phyloP scores from a whole-genome alignment of 2,888 invertebrate species.

The Drosophila demipolita region DNA sequence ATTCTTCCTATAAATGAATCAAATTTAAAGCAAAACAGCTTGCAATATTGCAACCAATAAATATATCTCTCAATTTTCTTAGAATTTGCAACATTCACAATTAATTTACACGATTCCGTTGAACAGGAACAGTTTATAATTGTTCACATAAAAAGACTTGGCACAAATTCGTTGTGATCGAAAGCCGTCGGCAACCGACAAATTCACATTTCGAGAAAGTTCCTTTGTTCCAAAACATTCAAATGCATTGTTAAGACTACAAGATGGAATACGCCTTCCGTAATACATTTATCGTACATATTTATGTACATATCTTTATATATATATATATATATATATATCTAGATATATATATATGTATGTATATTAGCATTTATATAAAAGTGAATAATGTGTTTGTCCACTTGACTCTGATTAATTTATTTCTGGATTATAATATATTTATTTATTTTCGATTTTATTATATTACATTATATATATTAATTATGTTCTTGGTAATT shows the following conservation, averaged over 20 bases:
- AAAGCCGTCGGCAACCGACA: constrained; percentile 54
- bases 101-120: background rate
- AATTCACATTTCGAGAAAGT: constrained; percentile 15
- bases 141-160: background rate
- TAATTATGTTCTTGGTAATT: background rate
- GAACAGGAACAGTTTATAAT: background rate
- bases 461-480: background rate
- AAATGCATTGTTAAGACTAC: constrained; percentile 10
- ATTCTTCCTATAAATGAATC: no score
- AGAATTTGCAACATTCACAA: background rate
- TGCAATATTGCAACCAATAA: no score
- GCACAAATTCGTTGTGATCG: constrained; percentile 30
- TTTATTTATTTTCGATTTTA: constrained; percentile 46
- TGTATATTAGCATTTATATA: background rate
- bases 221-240: constrained; percentile 36
- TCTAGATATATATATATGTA: background rate
- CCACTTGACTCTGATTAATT: constrained; percentile 22
- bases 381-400: background rate
- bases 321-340: background rate
- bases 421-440: constrained; percentile 37
- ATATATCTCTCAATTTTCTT: background rate
- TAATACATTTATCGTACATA: constrained; percentile 10
- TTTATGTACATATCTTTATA: background rate
- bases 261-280: constrained; percentile 22
- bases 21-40: no score